A percentile compares a stretch with the other conserved stretches of the same genome.
Conservation (phyloP, 2,113 vertebrate species). For the Clarias magur region DNA sequence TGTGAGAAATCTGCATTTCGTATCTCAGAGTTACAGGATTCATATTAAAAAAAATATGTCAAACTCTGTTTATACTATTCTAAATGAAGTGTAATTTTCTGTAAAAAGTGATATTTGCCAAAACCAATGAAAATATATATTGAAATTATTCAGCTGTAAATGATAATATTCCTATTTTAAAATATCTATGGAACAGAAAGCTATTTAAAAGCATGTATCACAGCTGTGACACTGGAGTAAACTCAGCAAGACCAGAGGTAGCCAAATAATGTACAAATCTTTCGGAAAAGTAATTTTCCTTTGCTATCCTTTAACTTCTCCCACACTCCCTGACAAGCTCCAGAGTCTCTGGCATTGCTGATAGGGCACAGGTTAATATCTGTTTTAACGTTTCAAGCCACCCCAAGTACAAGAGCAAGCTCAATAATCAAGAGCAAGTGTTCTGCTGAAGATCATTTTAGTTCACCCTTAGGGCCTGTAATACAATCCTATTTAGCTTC, state of each 20-base stretch:
- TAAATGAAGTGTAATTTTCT: not conserved
- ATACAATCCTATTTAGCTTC: not conserved
- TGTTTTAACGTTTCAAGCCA: not conserved
- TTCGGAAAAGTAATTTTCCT: not conserved
- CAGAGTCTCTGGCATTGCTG: constrained; percentile 23
- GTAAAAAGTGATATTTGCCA: not conserved
- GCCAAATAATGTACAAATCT: not conserved
- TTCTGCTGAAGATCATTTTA: constrained; percentile 14
- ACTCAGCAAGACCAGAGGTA: not conserved
- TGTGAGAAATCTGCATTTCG: not conserved
- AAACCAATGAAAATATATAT: not conserved
- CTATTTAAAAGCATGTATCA: not conserved
- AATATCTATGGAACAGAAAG: not conserved
- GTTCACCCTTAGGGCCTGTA: constrained; percentile 19
- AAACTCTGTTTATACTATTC: not conserved
- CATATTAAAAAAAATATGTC: not conserved
- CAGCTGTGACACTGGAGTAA: not conserved
- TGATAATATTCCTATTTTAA: not conserved
- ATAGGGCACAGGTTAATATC: constrained; percentile 25
- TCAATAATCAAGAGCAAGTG: constrained; percentile 9
- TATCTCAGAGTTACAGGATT: not conserved
- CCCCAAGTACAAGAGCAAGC: constrained; percentile 1
- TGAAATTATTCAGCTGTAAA: not conserved
- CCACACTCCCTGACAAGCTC: not conserved
- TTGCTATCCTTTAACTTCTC: not conserved